These are phyloP conservation scores for Circaetus gallicus DNA, from an alignment of 2,113 vertebrate species.

Conservation along the genomic window DNA sequence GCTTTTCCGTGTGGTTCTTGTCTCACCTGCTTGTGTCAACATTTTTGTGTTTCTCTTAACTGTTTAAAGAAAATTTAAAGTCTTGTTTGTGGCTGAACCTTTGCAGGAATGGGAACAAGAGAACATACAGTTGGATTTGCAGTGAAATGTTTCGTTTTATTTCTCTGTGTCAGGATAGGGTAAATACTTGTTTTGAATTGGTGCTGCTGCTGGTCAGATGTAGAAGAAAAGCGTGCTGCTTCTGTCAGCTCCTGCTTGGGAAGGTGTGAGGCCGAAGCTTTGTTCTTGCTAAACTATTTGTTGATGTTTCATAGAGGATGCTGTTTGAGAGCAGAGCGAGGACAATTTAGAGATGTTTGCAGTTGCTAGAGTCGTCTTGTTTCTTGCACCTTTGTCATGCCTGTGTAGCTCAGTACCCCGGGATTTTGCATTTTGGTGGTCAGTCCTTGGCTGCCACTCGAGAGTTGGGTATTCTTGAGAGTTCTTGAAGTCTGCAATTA, in stretches of 20 bases:
- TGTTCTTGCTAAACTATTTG: neutral
- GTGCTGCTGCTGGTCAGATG: neutral
- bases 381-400: neutral
- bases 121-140: neutral
- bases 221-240: neutral
- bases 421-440: neutral
- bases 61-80: neutral
- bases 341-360: neutral
- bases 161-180: neutral
- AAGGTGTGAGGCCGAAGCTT: neutral
- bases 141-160: neutral
- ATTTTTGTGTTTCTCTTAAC: neutral
- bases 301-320: neutral
- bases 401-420: fast-evolving
- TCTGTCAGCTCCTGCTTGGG: neutral
- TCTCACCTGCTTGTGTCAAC: neutral
- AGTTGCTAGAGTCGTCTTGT: neutral
- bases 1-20: neutral
- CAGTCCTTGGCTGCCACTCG: neutral
- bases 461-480: neutral
- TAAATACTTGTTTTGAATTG: neutral
- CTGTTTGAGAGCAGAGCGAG: neutral
- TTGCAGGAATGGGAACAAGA: neutral
- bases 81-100: neutral
- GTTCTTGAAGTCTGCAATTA: neutral